phyloP scores from a whole-genome alignment of 2,888 invertebrate species.

The Clivina fossor region DNA sequence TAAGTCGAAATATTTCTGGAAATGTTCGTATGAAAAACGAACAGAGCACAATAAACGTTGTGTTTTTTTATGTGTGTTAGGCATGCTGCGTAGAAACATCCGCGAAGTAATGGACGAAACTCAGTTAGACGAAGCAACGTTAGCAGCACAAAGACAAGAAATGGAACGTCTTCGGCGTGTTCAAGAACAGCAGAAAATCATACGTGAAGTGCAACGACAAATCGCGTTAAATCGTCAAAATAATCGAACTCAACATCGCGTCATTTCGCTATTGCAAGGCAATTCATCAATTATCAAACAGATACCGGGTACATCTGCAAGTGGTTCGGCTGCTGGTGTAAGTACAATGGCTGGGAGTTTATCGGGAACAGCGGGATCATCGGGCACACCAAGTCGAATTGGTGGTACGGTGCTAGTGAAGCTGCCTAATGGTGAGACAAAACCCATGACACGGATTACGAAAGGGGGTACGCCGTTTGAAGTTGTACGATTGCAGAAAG shows the following conservation, averaged over 20 bases:
- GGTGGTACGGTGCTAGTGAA: conserved; percentile 54
- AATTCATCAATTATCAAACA: conserved; percentile 61
- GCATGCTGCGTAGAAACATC: conserved; percentile 79
- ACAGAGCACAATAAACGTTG: no score
- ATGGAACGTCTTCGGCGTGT: conserved; percentile 82
- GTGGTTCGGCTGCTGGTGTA: conserved; percentile 21
- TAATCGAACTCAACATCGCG: conserved; percentile 68
- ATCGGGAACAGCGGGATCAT: neutral
- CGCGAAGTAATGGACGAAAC: conserved; percentile 93
- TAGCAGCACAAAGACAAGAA: conserved; percentile 91
- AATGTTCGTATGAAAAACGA: conserved; percentile 53
- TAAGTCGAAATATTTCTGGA: no score
- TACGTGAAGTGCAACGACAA: conserved; percentile 75
- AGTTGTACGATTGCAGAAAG: conserved; percentile 49
- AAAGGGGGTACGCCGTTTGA: conserved; percentile 49
- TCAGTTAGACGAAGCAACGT: conserved; percentile 87
- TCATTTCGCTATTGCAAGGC: conserved; percentile 72
- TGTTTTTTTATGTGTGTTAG: no score
- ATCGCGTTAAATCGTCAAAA: conserved; percentile 73
- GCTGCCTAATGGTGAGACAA: conserved; percentile 53
- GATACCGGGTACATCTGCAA: conserved; percentile 31
- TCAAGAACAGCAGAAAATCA: conserved; percentile 81
- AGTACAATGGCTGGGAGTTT: neutral
- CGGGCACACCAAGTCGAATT: conserved; percentile 45
- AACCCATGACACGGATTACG: conserved; percentile 52